A percentile compares a stretch with the other conserved stretches of the same genome.
Conservation (phyloP, 2,113 vertebrate genomes). For the Mixornis gularis region DNA sequence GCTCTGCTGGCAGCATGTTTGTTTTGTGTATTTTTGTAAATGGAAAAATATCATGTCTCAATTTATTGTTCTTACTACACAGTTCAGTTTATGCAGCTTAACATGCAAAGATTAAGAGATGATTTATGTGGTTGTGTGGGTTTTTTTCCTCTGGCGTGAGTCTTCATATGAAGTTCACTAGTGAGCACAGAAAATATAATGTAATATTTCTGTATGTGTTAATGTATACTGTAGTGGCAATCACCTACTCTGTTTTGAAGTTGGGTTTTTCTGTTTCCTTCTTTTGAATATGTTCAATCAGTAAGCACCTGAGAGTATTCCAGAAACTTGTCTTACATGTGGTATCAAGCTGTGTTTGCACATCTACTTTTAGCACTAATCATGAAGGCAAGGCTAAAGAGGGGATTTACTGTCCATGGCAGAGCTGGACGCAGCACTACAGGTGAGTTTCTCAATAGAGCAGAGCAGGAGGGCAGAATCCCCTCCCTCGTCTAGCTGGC, state of each 20-base stretch:
- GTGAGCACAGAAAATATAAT: conserved; percentile 26
- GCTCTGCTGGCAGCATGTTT: neutral
- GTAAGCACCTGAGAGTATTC: neutral
- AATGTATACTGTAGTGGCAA: neutral
- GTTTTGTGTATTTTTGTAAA: neutral
- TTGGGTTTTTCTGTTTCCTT: neutral
- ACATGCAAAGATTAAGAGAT: neutral
- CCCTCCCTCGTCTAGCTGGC: neutral
- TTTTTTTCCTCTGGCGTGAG: neutral
- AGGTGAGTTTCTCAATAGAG: neutral
- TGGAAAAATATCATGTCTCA: neutral
- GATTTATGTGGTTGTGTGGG: neutral
- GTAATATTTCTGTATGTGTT: neutral
- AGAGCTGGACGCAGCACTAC: neutral
- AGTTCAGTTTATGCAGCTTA: neutral
- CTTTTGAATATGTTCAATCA: neutral
- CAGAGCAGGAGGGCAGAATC: neutral
- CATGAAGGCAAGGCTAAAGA: neutral
- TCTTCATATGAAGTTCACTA: conserved; percentile 30
- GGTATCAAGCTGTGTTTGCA: neutral
- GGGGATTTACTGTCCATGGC: neutral
- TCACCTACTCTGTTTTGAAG: neutral
- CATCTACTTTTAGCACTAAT: neutral
- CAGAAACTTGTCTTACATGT: neutral
- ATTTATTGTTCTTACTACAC: neutral